Base-by-base conservation (phyloP, 2,797 vertebrate species). In the Xiphophorus birchmanni region DNA sequence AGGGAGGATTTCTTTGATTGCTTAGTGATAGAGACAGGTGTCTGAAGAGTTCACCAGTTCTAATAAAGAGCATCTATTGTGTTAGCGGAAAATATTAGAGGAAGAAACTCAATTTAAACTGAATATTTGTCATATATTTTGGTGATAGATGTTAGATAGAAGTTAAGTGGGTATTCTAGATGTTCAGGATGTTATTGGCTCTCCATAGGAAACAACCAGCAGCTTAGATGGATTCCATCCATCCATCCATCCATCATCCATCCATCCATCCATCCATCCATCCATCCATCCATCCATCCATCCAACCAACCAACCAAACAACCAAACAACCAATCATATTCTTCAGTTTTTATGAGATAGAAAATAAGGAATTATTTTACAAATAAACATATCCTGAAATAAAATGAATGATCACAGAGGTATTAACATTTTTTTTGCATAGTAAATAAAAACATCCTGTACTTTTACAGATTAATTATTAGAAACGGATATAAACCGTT, bases 401-500 rank as follows among this genome's bases (percentile, higher is more conserved):
- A 6, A 45, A 26, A 69, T 42, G 3, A 44, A 71, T 26, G 21
- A 71, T 44, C 17, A 29, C 13, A 7, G 42, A 44, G 42, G 13
- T n/a, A 72, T 45, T 26, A 7, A 45, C 3, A 45, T 29, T 42
- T 26, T 17, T 69, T 5, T 69, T 5, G 13, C 40, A 44, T 40
- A 44, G 11, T 13, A 71, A 47, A 15, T 2, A 47, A 69, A 65
- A 69, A 11, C 35, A 37, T 65, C 35, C 17, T 37, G 17, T 37
- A 37, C 17, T 21, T 12, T 40, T 26, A 29, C 44, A 5, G 47
- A 75, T 75, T 21, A 12, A 50, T 60, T 0, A 82, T 73, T 44
- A 77, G 32, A 12, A 73, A n/a, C 42, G 5, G n/a, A 74, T 60
- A 80, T 81, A 58, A 69, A 45, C 15, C 26, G 47, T 40, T 75